Percentiles rank a stretch among this genome's conserved stretches.
These are phyloP conservation scores for Zaprionus davidi DNA, from an alignment of 1,140 invertebrate species.

Conservation along the genomic window DNA sequence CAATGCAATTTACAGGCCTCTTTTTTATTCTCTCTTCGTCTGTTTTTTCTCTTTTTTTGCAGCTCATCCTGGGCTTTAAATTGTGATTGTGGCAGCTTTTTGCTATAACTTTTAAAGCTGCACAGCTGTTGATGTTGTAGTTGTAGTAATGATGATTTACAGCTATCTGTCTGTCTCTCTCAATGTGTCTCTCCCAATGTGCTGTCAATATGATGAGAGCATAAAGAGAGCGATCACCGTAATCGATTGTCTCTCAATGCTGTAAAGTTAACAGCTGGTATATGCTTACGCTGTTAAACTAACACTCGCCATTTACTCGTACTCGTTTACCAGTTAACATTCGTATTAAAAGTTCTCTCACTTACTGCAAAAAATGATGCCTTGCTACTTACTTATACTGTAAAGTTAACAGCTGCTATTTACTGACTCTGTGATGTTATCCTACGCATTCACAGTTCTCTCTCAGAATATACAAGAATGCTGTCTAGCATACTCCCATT, in stretches of 20 bases:
- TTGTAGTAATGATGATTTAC: background rate
- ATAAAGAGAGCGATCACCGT: too few relatives aligned
- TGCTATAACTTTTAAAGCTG: background rate
- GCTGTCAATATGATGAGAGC: too few relatives aligned
- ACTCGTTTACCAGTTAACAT: too few relatives aligned
- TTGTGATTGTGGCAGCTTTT: slow-evolving; percentile 8
- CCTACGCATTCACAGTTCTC: too few relatives aligned
- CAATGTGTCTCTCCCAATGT: background rate
- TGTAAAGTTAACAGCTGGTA: too few relatives aligned
- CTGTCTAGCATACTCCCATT: too few relatives aligned
- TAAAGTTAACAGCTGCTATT: background rate
- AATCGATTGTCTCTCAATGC: too few relatives aligned
- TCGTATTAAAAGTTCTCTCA: too few relatives aligned
- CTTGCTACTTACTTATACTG: background rate
- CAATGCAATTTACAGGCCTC: slow-evolving; percentile 68
- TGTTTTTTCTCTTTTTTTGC: background rate
- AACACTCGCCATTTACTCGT: too few relatives aligned
- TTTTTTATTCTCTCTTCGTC: background rate
- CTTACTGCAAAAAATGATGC: too few relatives aligned
- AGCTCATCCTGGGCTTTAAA: background rate
- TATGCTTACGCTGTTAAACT: too few relatives aligned
- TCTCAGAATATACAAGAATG: too few relatives aligned
- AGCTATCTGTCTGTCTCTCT: background rate
- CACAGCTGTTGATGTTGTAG: background rate
- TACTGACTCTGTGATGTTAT: background rate